A percentile compares a stretch with the other conserved stretches of the same genome.
phyloP scores from a whole-genome alignment of 2,797 vertebrate species.

The Hemitrygon akajei region DNA sequence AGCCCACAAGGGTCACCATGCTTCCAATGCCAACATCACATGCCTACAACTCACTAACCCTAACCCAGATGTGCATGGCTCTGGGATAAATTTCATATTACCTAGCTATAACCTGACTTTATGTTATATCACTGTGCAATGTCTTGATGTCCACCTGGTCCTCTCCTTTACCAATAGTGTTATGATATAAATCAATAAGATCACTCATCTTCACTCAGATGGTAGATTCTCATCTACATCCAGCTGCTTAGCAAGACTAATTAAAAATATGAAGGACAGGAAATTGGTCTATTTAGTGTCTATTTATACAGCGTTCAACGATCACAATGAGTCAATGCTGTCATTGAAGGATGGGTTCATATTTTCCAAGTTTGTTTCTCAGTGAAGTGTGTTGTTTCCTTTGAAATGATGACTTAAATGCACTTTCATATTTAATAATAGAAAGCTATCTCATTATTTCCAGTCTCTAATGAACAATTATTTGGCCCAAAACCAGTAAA shows the following conservation, averaged over 20 bases:
- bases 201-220: too few species aligned
- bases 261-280: neutral
- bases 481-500: neutral
- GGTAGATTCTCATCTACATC: neutral
- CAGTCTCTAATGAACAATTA: neutral
- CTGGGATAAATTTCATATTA: neutral
- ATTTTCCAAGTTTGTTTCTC: neutral
- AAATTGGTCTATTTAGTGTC: neutral
- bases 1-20: too few species aligned
- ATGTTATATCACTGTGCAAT: neutral
- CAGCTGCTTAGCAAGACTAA: neutral
- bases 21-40: too few species aligned
- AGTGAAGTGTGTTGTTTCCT: neutral
- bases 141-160: neutral
- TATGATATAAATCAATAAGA: neutral
- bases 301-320: neutral
- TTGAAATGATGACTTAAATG: neutral
- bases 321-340: neutral
- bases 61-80: too few species aligned
- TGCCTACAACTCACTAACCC: too few species aligned
- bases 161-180: neutral
- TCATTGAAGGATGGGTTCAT: neutral
- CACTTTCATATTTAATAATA: neutral
- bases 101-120: neutral
- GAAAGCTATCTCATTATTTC: neutral